phyloP scores from a whole-genome alignment of 2,888 invertebrate species.

The Eristalinus aeneus region DNA sequence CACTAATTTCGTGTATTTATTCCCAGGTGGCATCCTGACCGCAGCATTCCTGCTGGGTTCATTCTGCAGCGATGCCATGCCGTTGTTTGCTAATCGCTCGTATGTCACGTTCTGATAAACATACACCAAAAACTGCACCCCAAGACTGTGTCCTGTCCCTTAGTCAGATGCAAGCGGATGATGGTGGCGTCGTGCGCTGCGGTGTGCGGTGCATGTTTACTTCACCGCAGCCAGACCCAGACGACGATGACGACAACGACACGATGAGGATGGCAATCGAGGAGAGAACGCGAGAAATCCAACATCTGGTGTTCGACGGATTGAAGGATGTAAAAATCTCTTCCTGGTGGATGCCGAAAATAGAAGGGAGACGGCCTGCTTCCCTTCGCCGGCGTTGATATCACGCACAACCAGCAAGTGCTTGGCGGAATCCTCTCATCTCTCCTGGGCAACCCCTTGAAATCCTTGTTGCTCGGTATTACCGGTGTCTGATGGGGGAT shows the following conservation, averaged over 20 bases:
- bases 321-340: conserved; percentile 35
- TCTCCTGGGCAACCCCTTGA: conserved; percentile 7
- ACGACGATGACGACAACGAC: too few species aligned
- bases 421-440: conserved; percentile 2
- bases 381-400: conserved; percentile 23
- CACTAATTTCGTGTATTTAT: conserved; percentile 26
- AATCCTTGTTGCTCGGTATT: conserved; percentile 31
- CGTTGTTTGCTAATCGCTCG: conserved; percentile 61
- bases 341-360: conserved; percentile 18
- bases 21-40: background rate
- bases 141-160: conserved; percentile 20
- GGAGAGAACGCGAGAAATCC: conserved; percentile 1
- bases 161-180: conserved; percentile 16
- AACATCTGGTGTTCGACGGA: conserved; percentile 43
- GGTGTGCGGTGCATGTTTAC: conserved; percentile 37
- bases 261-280: background rate
- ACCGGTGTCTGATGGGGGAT: conserved; percentile 46
- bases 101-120: conserved; percentile 60
- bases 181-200: conserved; percentile 25
- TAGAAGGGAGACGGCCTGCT: background rate
- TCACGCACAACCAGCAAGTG: conserved; percentile 3
- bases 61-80: background rate
- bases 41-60: conserved; percentile 31
- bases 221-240: conserved; percentile 11
- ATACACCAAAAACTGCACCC: conserved; percentile 25